Percentiles rank a stretch among this genome's conserved stretches.
Conservation (phyloP, 2,797 vertebrate genomes). For the Chrosomus eos region DNA sequence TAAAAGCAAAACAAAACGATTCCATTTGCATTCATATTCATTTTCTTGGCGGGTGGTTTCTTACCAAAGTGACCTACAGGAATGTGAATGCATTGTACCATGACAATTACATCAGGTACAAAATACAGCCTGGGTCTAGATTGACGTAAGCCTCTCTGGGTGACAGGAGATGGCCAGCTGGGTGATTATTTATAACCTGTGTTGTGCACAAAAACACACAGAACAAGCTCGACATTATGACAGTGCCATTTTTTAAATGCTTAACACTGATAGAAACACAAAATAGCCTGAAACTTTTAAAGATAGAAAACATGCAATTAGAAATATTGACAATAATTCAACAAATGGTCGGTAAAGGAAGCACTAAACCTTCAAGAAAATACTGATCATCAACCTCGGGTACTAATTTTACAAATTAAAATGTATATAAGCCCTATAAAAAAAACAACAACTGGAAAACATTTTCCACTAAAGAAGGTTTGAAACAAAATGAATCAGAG, state of each 20-base stretch:
- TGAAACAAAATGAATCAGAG: neutral
- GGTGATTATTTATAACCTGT: constrained; percentile 24
- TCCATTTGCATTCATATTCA: constrained; percentile 26
- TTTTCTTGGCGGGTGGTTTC: neutral
- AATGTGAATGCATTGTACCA: constrained; percentile 2
- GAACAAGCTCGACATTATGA: neutral
- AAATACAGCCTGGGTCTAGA: neutral
- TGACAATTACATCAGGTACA: constrained; percentile 7
- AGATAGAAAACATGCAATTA: neutral
- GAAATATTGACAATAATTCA: neutral
- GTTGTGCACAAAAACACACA: neutral
- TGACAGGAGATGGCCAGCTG: constrained; percentile 3
- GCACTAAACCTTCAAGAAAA: neutral
- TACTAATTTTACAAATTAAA: neutral
- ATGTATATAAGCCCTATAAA: neutral
- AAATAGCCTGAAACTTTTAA: neutral
- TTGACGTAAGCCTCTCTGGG: constrained; percentile 26
- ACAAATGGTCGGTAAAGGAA: neutral
- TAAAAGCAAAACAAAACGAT: constrained; percentile 12
- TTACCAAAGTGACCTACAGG: constrained; percentile 1
- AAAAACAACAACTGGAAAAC: neutral
- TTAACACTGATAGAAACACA: neutral
- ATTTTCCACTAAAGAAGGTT: neutral
- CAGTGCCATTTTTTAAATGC: neutral
- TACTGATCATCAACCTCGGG: neutral